phyloP scores from a whole-genome alignment of 1,140 invertebrate species.

The Harpegnathos saltator region DNA sequence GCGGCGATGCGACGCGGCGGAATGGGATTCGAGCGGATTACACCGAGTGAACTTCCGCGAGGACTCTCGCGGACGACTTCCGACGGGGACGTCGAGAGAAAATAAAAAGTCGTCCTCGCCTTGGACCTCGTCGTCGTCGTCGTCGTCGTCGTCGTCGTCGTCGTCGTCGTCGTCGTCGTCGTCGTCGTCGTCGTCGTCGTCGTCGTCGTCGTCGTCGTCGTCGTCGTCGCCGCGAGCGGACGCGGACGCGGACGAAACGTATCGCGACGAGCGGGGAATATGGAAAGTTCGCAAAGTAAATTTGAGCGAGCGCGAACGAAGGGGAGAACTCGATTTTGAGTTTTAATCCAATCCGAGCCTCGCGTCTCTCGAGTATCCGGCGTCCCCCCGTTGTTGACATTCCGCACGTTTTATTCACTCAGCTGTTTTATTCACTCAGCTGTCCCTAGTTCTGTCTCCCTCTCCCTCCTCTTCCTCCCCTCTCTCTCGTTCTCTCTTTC shows the following conservation, averaged over 20 bases:
- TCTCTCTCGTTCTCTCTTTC: constrained; percentile 49
- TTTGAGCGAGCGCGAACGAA: constrained; percentile 72
- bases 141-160: too few relatives aligned
- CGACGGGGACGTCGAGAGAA: constrained; percentile 1
- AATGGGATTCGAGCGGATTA: constrained; percentile 33
- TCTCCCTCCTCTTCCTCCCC: constrained; percentile 44
- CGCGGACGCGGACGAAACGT: constrained; percentile 41
- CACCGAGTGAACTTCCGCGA: neutral
- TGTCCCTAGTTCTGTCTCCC: neutral
- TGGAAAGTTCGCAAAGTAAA: constrained; percentile 83
- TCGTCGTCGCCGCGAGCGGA: too few relatives aligned
- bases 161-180: too few relatives aligned
- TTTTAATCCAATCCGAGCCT: constrained; percentile 81
- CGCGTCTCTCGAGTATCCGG: constrained; percentile 18
- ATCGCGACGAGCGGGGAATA: constrained; percentile 67
- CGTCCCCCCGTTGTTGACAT: constrained; percentile 67
- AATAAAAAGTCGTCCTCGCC: constrained; percentile 25
- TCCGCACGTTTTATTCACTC: constrained; percentile 63
- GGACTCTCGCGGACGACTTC: constrained; percentile 20
- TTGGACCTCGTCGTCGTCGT: neutral
- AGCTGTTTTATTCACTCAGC: constrained; percentile 59
- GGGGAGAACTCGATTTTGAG: constrained; percentile 82
- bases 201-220: too few relatives aligned
- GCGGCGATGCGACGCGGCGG: neutral
- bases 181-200: neutral